Evolutionary conservation across 2,797 vertebrate genomes (phyloP), one percentile per base, ranked within the genome.

Genomic region (Fratercula arctica): DNA sequence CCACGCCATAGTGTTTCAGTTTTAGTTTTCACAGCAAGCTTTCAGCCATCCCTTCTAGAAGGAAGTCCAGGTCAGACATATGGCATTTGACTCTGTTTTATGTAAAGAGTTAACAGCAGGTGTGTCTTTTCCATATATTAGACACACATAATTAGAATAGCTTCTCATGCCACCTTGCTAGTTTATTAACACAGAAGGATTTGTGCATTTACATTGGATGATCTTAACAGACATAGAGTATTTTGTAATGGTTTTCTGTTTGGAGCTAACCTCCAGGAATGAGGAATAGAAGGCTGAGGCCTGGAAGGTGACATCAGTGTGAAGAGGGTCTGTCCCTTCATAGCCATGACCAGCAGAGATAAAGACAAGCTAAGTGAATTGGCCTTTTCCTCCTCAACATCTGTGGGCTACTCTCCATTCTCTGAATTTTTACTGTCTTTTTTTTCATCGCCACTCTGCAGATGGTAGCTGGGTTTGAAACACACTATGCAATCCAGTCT

Each of bases 61-160:
- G 51, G 77, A 96, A 94, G 51, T 26, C 28, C 50, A 90, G 39
- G 66, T 95, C 89, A 96, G 83, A 88, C 64, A 78, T 43, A 77
- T 43, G 80, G n/a, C 45, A 72, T 88, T 81, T 93, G 60, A 90
- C 90, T 87, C 41, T 70, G 14, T 79, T 97, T 85, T 96, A 54
- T 61, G 43, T 78, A 66, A 96, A 87, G 50, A 48, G 25, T 85
- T 94, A 96, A 60, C 28, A 69, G n/a, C 60, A 91, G 61, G 50
- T 93, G n/a, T 39, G 17, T 7, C 93, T 93, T 88, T 84, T 37
- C 39, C 16, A 15, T 13, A 3, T 57, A 64, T 84, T 80, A 84
- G 61, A 83, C 21, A 66, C 0, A 0, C 24, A 23, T 43, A 63
- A 76, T 78, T 88, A 91, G 61, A 92, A 74, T 48, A 89, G 24